Conservation (phyloP, 2,888 invertebrate genomes). For the Pterostichus niger region DNA sequence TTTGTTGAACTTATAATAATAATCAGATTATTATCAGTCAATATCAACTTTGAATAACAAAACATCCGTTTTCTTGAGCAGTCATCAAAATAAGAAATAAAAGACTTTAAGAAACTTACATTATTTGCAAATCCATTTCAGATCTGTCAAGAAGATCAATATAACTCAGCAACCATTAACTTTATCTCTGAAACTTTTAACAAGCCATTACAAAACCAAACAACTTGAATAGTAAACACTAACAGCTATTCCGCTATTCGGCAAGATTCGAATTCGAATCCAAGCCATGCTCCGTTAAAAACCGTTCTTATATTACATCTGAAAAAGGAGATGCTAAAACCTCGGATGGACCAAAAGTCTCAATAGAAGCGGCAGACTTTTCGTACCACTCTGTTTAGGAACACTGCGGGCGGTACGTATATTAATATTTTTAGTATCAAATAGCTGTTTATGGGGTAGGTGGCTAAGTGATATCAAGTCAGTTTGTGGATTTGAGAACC, state of each 20-base stretch:
- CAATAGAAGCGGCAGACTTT: slow-evolving; percentile 14
- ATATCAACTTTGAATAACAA: neutral
- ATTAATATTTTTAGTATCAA: too few relatives aligned
- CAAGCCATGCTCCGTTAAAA: slow-evolving; percentile 36
- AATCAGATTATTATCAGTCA: neutral
- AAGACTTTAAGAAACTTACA: neutral
- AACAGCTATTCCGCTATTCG: slow-evolving; percentile 2
- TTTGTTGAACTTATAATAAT: neutral
- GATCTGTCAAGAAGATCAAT: slow-evolving; percentile 37
- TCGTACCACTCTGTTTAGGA: slow-evolving; percentile 9
- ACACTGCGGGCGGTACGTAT: too few relatives aligned
- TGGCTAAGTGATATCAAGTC: too few relatives aligned
- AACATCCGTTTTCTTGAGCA: neutral
- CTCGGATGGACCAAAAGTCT: slow-evolving; percentile 10
- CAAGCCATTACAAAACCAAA: slow-evolving; percentile 42
- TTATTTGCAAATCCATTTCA: slow-evolving; percentile 31
- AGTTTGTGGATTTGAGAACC: too few relatives aligned
- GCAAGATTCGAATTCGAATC: neutral
- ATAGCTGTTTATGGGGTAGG: too few relatives aligned
- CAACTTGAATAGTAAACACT: slow-evolving; percentile 47
- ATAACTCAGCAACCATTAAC: slow-evolving; percentile 14
- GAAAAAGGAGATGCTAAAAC: slow-evolving; percentile 27
- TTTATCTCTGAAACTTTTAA: slow-evolving; percentile 43
- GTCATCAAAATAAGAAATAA: slow-evolving; percentile 1
- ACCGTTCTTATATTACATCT: slow-evolving; percentile 38